These are phyloP conservation scores for Acanthurus lineatus DNA, from an alignment of 2,797 vertebrate species.

Conservation along the genomic window DNA sequence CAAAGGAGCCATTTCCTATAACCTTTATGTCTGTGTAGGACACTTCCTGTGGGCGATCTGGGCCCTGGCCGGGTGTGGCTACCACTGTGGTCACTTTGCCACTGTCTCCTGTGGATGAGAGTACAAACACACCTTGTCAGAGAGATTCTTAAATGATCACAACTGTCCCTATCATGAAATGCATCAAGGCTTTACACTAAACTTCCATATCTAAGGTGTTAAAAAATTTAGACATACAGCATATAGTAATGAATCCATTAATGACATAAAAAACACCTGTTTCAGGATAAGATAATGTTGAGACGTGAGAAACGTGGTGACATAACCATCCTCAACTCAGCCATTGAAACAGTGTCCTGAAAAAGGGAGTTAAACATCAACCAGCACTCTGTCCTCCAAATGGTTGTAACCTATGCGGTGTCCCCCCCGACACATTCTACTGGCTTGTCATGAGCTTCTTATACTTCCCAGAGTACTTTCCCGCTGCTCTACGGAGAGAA, in stretches of 20 bases:
- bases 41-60: conserved; percentile 93
- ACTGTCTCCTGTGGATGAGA: conserved; percentile 87
- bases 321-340: background rate
- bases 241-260: background rate
- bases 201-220: background rate
- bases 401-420: conserved; percentile 41
- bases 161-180: background rate
- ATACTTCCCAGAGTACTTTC: conserved; percentile 35
- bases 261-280: background rate
- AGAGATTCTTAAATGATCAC: background rate
- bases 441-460: conserved; percentile 53
- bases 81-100: conserved; percentile 95
- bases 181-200: too few species aligned
- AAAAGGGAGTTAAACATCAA: conserved; percentile 36
- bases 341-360: conserved; percentile 9
- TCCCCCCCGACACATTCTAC: conserved; percentile 48
- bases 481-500: conserved; percentile 27
- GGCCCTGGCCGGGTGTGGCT: conserved; percentile 93
- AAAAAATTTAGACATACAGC: background rate
- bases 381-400: conserved; percentile 33
- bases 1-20: conserved; percentile 95
- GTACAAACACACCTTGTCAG: conserved; percentile 1
- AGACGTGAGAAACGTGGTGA: conserved; percentile 5
- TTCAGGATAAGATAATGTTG: background rate
- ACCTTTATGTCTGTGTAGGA: conserved; percentile 97